Base-by-base conservation (phyloP, 2,888 invertebrate species). In the Ceramica pisi region DNA sequence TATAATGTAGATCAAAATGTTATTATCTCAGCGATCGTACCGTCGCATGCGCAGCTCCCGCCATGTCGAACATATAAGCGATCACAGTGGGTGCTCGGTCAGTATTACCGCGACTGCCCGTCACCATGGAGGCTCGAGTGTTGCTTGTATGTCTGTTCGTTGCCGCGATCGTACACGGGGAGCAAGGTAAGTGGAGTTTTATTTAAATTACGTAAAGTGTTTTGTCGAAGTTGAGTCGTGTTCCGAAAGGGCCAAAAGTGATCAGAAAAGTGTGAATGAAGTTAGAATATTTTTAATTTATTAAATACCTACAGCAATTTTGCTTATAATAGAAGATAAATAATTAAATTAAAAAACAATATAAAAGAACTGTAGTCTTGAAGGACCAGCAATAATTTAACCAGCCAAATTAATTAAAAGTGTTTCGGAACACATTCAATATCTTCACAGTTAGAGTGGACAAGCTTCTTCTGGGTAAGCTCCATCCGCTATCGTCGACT, bases 1-100 rank as follows among this genome's bases (percentile, higher is more conserved):
- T 23, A 50, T 38, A 12, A 41, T 31, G 5, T 46, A 46, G 21
- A 56, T 48, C 10, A 50, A 60, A 64, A 46, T 50, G 44, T 56
- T 46, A 60, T 56, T 50, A 56, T 66, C 21, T 75, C 56, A 38
- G 2, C 75, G 38, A 50, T 44, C 48, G n/a, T 7, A 64, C 35
- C 53, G 66, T n/a, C 75, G 80, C 56, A 26, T 63, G 82, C 78
- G 82, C 79, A 73, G n/a, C 55, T 62, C 80, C 74, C 64, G 57
- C 63, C 64, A 23, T 21, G 14, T 35, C 67, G 77, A 61, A 67
- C 67, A 66, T 82, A 80, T 82, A 80, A 79, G 75, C 68, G 65
- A 44, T 44, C 23, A 26, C 41, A 7, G 62, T 21, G 21, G 9
- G 14, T 46, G 10, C 10, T 1, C 9, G 55, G 16, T 82, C 79